Conservation (phyloP, 2,113 vertebrate species). For the Xiphias gladius region DNA sequence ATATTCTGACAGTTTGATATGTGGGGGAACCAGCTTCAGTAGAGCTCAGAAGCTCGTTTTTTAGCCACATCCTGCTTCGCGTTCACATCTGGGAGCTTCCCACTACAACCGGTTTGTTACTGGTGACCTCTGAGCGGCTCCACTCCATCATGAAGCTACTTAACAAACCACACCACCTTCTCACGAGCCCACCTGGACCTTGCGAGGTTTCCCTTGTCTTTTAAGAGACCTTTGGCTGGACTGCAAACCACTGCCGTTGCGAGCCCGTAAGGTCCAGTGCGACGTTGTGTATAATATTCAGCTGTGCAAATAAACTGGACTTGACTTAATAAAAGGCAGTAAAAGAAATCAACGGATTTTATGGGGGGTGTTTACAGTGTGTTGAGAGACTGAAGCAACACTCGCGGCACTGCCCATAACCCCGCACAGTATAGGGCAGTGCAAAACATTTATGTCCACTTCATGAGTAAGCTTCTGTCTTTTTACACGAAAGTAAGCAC, state of each 20-base stretch:
- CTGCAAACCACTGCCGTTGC: neutral
- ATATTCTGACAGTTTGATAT: constrained; percentile 1
- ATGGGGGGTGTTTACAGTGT: neutral
- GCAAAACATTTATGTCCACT: neutral
- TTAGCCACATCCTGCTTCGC: neutral
- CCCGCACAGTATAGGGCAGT: neutral
- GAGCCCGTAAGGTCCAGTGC: neutral
- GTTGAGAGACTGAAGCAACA: neutral
- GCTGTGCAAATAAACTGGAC: neutral
- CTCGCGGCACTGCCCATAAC: neutral
- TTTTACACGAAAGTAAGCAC: neutral
- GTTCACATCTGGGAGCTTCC: neutral
- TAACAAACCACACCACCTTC: neutral
- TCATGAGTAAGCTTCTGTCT: neutral
- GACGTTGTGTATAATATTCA: neutral
- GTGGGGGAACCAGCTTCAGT: too few relatives aligned
- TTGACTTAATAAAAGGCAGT: neutral
- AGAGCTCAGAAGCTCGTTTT: neutral
- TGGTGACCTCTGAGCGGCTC: neutral
- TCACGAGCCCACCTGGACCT: neutral
- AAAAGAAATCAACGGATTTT: neutral
- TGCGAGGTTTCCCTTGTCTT: neutral
- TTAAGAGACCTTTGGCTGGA: neutral
- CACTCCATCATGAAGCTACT: neutral
- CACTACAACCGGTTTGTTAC: neutral